Percentiles rank a stretch among this genome's conserved stretches.
These are phyloP conservation scores for Dichetophora obliterata DNA, from an alignment of 2,888 invertebrate genomes.

Conservation along the genomic window DNA sequence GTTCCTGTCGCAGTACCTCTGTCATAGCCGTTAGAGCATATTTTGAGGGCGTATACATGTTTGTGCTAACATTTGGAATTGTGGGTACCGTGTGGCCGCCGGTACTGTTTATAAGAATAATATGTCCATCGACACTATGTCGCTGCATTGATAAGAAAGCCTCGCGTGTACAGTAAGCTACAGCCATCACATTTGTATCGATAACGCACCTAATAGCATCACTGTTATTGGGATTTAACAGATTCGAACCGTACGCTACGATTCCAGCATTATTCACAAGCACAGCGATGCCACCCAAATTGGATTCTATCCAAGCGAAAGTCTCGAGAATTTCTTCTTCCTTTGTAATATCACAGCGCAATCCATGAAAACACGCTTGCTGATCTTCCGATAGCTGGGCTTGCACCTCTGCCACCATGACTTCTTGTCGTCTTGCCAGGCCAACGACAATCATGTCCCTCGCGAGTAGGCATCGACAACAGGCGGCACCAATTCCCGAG, in stretches of 20 bases:
- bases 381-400: conserved; percentile 43
- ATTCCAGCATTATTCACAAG: conserved; percentile 75
- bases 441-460: conserved; percentile 67
- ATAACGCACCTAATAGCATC: conserved; percentile 59
- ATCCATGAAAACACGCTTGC: conserved; percentile 61
- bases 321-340: conserved; percentile 72
- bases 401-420: conserved; percentile 50
- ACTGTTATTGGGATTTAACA: conserved; percentile 47
- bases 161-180: conserved; percentile 69
- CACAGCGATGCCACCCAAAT: conserved; percentile 73
- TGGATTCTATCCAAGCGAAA: conserved; percentile 71
- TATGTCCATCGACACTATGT: conserved; percentile 69
- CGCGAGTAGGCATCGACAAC: conserved; percentile 49
- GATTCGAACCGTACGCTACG: conserved; percentile 28
- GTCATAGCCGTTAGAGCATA: conserved; percentile 62
- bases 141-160: conserved; percentile 70
- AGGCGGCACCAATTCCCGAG: conserved; percentile 56
- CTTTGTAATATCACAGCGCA: conserved; percentile 72
- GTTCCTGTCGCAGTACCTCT: conserved; percentile 61
- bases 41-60: conserved; percentile 62
- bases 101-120: conserved; percentile 69
- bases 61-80: conserved; percentile 52
- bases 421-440: conserved; percentile 67
- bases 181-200: conserved; percentile 70
- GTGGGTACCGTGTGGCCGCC: conserved; percentile 57